Conservation (phyloP, 2,888 invertebrate genomes). For the Pristionchus maxplancki region DNA sequence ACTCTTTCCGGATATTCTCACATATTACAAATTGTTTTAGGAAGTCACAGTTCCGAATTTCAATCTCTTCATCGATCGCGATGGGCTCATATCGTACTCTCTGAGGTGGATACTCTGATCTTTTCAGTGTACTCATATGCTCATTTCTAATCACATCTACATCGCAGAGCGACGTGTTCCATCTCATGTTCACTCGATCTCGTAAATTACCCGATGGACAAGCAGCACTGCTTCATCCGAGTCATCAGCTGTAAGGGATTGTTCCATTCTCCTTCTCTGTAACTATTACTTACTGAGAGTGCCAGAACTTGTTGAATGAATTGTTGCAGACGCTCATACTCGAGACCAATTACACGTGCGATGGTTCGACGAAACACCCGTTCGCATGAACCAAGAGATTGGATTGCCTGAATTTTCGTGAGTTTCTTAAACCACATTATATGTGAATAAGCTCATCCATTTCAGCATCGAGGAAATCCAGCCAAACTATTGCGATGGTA, state of each 20-base stretch:
- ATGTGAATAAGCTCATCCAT: background rate
- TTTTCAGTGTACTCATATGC: background rate
- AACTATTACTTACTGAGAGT: background rate
- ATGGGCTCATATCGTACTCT: conserved; percentile 73
- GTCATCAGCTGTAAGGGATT: conserved; percentile 68
- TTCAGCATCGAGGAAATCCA: conserved; percentile 60
- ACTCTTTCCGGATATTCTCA: background rate
- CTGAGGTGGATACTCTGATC: conserved; percentile 56
- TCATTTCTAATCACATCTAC: no score
- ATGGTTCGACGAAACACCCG: conserved; percentile 72
- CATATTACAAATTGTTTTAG: background rate
- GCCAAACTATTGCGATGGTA: conserved; percentile 67
- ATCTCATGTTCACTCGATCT: conserved; percentile 48
- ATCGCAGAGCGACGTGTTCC: conserved; percentile 45
- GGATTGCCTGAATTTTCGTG: conserved; percentile 72
- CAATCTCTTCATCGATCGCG: conserved; percentile 71
- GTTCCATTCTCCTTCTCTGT: background rate
- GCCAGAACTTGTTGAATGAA: no score
- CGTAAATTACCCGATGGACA: conserved; percentile 74
- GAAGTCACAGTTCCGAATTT: conserved; percentile 74
- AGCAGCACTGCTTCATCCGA: conserved; percentile 71
- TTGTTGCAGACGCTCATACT: conserved; percentile 72
- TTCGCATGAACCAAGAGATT: conserved; percentile 73
- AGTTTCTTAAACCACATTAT: no score
- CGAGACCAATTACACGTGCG: conserved; percentile 73